Evolutionary conservation across 2,888 invertebrate species (phyloP), one percentile per base, ranked within the genome.

Genomic region (Phoronis australis): DNA sequence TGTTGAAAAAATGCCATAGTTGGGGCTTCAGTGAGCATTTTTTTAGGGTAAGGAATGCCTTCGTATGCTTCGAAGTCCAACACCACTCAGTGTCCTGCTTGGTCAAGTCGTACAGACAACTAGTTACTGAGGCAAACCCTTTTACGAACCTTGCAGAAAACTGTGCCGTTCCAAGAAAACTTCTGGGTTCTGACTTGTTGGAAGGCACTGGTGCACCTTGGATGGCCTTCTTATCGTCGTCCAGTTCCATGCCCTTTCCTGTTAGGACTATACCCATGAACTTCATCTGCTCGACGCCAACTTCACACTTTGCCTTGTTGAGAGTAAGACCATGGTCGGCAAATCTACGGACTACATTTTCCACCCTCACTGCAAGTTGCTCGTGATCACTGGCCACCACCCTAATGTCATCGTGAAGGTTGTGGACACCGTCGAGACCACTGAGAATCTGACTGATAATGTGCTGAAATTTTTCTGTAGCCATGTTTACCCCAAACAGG

Each of bases 1-100:
- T 26, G 39, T 21, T 55, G 47, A 37, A 43, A 56, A 40, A 53
- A 50, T 42, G 49, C 18, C 52, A 25, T 3, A 25, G 43, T 37
- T 25, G 54, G 54, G 5, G 57, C 24, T 40, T 42, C 26, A 9
- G 49, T 15, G 31, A 55, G 54, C 15, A 42, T 15, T 15, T 31
- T n/a, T 4, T 49, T 20, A 24, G 54, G 48, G 21, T 50, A 38
- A 15, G 21, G 6, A n/a, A 43, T 18, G 42, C 44, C n/a, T 15
- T 25, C 5, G 25, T n/a, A 4, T 43, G 44, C 6, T 6, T 31
- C 18, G n/a, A 20, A 27, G 20, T 9, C 44, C 44, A 43, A 20
- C 31, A 43, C 31, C 48, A 37, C 2, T 37, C 15, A 4, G 37
- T 38, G 31, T 42, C 37, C 6, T 20, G 2, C 24, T n/a, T 43